phyloP scores from a whole-genome alignment of 2,888 invertebrate genomes.

The Rhorus exstirpatorius region DNA sequence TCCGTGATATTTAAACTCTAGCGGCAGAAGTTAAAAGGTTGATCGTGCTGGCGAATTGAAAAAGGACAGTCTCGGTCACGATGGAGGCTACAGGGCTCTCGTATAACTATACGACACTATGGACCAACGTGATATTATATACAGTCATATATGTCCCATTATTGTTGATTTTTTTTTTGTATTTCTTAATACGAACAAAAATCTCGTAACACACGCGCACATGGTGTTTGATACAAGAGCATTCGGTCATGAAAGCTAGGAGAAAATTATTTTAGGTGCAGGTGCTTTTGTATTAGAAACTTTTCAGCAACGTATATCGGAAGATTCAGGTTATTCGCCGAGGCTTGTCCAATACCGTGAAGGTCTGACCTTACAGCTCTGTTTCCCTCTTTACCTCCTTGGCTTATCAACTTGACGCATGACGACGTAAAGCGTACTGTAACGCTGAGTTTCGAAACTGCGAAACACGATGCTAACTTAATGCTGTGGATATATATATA shows the following conservation, averaged over 20 bases:
- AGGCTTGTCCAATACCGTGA: too few species aligned
- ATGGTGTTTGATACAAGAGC: neutral
- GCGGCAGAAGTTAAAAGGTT: conserved; percentile 39
- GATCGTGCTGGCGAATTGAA: conserved; percentile 12
- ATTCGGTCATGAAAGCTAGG: neutral
- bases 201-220: neutral
- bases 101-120: too few species aligned
- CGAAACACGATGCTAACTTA: conserved; percentile 71
- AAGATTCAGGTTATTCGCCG: conserved; percentile 34
- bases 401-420: conserved; percentile 23
- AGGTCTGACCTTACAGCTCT: conserved; percentile 36
- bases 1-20: conserved; percentile 81
- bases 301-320: conserved; percentile 27
- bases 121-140: too few species aligned
- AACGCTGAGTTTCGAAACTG: conserved; percentile 56
- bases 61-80: too few species aligned
- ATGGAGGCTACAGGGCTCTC: too few species aligned
- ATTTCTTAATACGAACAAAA: too few species aligned
- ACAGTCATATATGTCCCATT: too few species aligned
- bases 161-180: too few species aligned
- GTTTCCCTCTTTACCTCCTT: conserved; percentile 29
- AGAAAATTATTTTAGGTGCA: conserved; percentile 30
- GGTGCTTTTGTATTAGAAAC: conserved; percentile 43
- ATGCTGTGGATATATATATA: conserved; percentile 57
- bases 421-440: conserved; percentile 10